Evolutionary conservation across 1,140 invertebrate species (phyloP).

Genomic region (Patella vulgata): DNA sequence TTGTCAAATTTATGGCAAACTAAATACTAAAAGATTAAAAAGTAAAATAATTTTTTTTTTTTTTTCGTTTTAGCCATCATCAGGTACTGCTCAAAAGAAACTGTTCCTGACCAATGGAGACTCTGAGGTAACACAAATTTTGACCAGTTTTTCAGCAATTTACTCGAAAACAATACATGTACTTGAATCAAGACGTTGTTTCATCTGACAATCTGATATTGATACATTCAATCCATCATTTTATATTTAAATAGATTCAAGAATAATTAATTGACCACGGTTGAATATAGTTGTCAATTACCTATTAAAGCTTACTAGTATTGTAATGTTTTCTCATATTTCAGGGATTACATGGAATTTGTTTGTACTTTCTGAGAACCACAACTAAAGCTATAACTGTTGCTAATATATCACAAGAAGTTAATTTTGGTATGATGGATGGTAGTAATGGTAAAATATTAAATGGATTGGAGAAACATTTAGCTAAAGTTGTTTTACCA

Average conservation of each 20-base stretch:
- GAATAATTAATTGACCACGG: too few species aligned
- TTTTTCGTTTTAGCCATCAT: too few species aligned
- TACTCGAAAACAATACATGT: too few species aligned
- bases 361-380: slow-evolving; percentile 88
- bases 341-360: slow-evolving; percentile 82
- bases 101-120: slow-evolving; percentile 89
- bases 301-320: too few species aligned
- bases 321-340: slow-evolving; percentile 11
- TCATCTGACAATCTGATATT: too few species aligned
- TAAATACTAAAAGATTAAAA: too few species aligned
- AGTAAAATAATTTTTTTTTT: not conserved
- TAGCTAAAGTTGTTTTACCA: slow-evolving; percentile 85
- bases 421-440: slow-evolving; percentile 86
- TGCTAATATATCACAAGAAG: slow-evolving; percentile 85
- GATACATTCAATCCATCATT: too few species aligned
- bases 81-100: slow-evolving; percentile 75
- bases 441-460: slow-evolving; percentile 82
- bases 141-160: too few species aligned
- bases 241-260: too few species aligned
- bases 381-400: slow-evolving; percentile 80
- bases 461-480: slow-evolving; percentile 84
- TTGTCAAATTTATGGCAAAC: too few species aligned
- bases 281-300: too few species aligned
- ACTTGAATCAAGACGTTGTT: too few species aligned
- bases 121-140: slow-evolving; percentile 72